Evolutionary conservation across 2,888 invertebrate species (phyloP).

Genomic region (Eupithecia subumbrata): DNA sequence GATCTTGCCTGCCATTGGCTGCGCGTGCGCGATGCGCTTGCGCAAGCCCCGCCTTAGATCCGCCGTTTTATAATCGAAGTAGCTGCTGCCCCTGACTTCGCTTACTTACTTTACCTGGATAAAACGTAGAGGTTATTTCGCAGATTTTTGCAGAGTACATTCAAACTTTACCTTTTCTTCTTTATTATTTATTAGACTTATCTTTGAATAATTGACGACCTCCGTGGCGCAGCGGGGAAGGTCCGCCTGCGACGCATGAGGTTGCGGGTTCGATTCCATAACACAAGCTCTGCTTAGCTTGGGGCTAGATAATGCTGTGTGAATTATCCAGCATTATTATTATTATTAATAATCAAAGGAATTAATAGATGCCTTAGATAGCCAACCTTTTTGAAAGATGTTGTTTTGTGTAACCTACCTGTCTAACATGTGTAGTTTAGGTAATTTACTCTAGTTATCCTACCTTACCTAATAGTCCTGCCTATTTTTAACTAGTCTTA

Average conservation of each 20-base stretch:
- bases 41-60: conserved; percentile 58
- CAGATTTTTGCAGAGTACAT: not conserved
- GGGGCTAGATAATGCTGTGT: no score
- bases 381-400: not conserved
- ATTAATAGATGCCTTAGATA: no score
- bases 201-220: no score
- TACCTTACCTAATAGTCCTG: not conserved
- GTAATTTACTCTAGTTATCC: not conserved
- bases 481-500: not conserved
- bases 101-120: not conserved
- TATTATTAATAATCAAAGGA: not conserved
- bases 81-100: not conserved
- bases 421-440: not conserved
- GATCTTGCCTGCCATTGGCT: conserved; percentile 37
- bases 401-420: not conserved
- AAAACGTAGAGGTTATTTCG: not conserved
- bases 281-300: no score
- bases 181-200: not conserved
- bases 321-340: no score
- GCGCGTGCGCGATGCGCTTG: conserved; percentile 46
- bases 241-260: no score
- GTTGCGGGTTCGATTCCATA: no score
- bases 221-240: no score
- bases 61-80: not conserved
- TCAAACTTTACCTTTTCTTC: not conserved